Conservation (phyloP, 2,113 vertebrate species). For the Cochlearius cochlearius region DNA sequence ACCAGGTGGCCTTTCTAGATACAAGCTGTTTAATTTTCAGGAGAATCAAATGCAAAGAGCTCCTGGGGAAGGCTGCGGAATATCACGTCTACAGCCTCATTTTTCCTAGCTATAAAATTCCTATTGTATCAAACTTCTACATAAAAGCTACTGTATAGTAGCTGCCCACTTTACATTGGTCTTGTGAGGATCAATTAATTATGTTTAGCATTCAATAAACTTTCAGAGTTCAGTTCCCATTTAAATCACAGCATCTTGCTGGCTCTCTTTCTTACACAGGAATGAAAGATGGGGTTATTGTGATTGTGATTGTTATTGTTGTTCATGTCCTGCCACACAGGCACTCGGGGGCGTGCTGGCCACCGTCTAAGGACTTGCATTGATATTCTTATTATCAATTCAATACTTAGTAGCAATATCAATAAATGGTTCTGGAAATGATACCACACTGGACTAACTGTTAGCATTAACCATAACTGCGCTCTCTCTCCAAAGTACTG, state of each 20-base stretch:
- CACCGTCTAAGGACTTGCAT: background rate
- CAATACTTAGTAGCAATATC: too few relatives aligned
- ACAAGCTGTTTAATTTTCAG: background rate
- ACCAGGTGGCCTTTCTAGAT: background rate
- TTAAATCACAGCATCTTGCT: background rate
- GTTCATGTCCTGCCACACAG: background rate
- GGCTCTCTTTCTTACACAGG: background rate
- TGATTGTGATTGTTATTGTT: too few relatives aligned
- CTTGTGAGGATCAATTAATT: background rate
- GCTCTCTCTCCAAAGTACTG: background rate
- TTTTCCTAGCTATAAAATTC: background rate
- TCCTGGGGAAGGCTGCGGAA: background rate
- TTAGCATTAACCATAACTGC: background rate
- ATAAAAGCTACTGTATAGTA: background rate
- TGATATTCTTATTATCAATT: background rate
- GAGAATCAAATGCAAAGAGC: background rate
- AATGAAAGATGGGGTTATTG: background rate
- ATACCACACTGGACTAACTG: background rate
- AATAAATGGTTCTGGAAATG: background rate
- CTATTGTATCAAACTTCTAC: background rate
- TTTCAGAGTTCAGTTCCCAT: background rate
- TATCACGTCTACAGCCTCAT: background rate
- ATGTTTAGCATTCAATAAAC: background rate
- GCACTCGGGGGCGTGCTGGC: background rate
- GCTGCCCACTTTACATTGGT: background rate